A percentile compares a stretch with the other conserved stretches of the same genome.
Conservation (phyloP, 2,113 vertebrate genomes). For the Phyllopteryx taeniolatus region DNA sequence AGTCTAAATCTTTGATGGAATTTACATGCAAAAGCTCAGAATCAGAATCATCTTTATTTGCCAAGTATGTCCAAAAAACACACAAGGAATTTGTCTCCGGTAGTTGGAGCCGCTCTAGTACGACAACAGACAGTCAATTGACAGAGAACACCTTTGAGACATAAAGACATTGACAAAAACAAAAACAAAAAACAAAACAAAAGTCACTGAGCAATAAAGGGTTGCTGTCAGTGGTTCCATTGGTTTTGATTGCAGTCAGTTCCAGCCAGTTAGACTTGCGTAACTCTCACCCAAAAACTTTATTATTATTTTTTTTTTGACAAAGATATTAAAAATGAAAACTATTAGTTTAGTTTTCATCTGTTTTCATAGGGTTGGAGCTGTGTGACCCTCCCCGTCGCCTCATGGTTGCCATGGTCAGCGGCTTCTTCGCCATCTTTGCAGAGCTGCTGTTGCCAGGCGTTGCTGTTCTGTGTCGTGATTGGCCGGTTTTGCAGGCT, state of each 20-base stretch:
- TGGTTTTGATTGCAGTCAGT: background rate
- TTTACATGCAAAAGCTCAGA: background rate
- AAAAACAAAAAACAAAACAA: too few relatives aligned
- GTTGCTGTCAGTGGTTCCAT: background rate
- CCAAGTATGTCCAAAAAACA: too few relatives aligned
- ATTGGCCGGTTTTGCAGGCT: slow-evolving; percentile 85
- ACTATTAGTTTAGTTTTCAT: background rate
- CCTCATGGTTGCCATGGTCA: slow-evolving; percentile 78
- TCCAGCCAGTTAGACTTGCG: background rate
- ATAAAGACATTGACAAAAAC: too few relatives aligned
- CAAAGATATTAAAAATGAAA: background rate
- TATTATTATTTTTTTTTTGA: background rate
- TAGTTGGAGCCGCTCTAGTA: too few relatives aligned
- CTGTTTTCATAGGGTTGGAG: slow-evolving; percentile 79
- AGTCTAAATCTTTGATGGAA: background rate
- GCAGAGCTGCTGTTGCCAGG: slow-evolving; percentile 83
- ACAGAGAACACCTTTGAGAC: too few relatives aligned
- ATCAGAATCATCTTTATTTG: too few relatives aligned
- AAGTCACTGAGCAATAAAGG: too few relatives aligned
- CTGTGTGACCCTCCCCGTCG: slow-evolving; percentile 79
- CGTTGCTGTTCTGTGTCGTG: slow-evolving; percentile 73
- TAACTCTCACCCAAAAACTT: background rate
- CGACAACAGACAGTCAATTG: too few relatives aligned
- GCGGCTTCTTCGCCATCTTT: slow-evolving; percentile 77
- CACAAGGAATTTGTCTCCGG: too few relatives aligned